A percentile compares a stretch with the other conserved stretches of the same genome.
phyloP scores from a whole-genome alignment of 1,140 invertebrate species.

The Doryteuthis pealeii region DNA sequence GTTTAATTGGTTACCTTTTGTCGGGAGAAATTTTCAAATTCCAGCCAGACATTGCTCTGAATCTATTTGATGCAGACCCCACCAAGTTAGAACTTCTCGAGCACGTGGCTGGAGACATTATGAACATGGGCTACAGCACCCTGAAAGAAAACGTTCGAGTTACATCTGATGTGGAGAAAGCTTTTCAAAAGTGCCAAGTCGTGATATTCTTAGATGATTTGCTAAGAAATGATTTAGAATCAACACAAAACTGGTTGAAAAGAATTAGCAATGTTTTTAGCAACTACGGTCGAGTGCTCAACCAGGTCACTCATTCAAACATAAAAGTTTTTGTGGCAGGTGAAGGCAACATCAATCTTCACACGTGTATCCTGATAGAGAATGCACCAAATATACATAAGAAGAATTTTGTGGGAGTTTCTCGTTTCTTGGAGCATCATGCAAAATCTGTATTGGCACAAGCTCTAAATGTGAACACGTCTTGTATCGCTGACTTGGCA shows the following conservation, averaged over 20 bases:
- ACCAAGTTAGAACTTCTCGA: constrained; percentile 34
- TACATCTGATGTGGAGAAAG: constrained; percentile 38
- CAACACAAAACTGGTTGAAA: constrained; percentile 40
- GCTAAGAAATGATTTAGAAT: constrained; percentile 32
- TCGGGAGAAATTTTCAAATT: constrained; percentile 51
- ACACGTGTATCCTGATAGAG: constrained; percentile 48
- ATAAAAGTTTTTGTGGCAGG: constrained; percentile 38
- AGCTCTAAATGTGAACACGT: constrained; percentile 49
- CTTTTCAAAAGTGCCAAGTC: constrained; percentile 49
- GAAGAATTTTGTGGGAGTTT: constrained; percentile 53
- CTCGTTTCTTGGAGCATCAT: constrained; percentile 50
- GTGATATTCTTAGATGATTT: constrained; percentile 54
- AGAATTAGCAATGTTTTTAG: constrained; percentile 45
- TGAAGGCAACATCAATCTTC: constrained; percentile 52
- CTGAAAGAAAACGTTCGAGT: constrained; percentile 40
- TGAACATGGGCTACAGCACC: constrained; percentile 47
- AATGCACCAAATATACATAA: constrained; percentile 44
- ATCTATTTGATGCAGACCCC: constrained; percentile 35
- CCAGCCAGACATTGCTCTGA: constrained; percentile 44
- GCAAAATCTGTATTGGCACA: constrained; percentile 54
- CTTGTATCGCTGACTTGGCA: constrained; percentile 52
- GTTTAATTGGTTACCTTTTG: constrained; percentile 39
- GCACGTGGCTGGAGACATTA: constrained; percentile 50
- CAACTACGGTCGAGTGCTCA: no score
- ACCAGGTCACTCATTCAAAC: no score